These are phyloP conservation scores for Turnix velox DNA, from an alignment of 2,113 vertebrate species.

Conservation along the genomic window DNA sequence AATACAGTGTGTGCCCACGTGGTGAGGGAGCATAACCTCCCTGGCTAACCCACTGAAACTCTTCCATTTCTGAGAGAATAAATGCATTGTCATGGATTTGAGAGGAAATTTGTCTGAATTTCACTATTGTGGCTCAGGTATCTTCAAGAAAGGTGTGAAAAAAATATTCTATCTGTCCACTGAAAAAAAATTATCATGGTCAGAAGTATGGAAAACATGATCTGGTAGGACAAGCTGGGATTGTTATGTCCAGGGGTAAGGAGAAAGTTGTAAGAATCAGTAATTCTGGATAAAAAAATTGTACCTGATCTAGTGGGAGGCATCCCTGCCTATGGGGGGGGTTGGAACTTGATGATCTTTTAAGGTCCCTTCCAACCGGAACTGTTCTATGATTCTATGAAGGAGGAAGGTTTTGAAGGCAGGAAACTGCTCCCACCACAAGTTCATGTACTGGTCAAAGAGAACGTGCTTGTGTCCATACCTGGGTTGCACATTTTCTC, in stretches of 20 bases:
- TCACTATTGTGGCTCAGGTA: not conserved
- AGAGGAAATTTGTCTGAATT: not conserved
- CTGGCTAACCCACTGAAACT: not conserved
- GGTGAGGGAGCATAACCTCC: not conserved
- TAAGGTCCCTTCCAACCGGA: too few relatives aligned
- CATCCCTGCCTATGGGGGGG: too few relatives aligned
- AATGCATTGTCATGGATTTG: not conserved
- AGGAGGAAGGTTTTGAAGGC: not conserved
- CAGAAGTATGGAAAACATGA: not conserved
- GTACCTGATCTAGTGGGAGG: too few relatives aligned
- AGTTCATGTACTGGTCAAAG: not conserved
- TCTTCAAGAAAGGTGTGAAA: not conserved
- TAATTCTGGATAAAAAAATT: too few relatives aligned
- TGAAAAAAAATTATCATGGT: not conserved
- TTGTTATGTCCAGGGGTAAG: not conserved
- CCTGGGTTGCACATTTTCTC: not conserved
- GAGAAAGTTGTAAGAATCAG: too few relatives aligned
- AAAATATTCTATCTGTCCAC: not conserved
- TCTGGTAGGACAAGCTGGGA: not conserved
- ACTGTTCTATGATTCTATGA: too few relatives aligned
- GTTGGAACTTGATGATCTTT: too few relatives aligned
- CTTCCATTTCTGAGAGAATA: not conserved
- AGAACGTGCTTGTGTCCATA: accelerated
- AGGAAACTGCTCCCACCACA: not conserved
- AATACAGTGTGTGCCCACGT: not conserved